Base-by-base conservation (phyloP, 2,888 invertebrate species). In the Thecophora atra region DNA sequence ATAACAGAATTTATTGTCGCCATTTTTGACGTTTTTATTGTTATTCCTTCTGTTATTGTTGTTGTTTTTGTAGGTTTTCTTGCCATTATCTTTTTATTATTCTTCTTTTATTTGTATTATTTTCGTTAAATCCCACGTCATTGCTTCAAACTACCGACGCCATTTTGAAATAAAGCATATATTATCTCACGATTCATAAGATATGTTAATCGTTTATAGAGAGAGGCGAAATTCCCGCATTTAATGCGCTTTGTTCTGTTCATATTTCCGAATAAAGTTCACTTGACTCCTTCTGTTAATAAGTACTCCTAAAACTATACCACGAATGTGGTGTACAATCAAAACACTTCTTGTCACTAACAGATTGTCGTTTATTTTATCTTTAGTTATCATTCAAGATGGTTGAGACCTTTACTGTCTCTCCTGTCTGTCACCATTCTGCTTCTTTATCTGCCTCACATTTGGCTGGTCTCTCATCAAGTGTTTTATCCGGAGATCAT, bases 291-390 rank as follows among this genome's bases (percentile, higher is more conserved):
- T 8, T 8, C 11, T 37, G 11, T 37, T 37, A 6, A 37, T 8
- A 37, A 8, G 37, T 11, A 37, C 7, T n/a, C 37, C 37, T 37
- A 37, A 37, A 37, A 37, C 7, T 37, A 37, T 37, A 11, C 3
- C 37, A 11, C 6, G 37, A 37, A 37, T 52, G n/a, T n/a, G n/a
- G 52, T 52, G 52, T 52, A n/a, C 5, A 52, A 52, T n/a, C 52
- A 52, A 52, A n/a, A n/a, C n/a, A n/a, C n/a, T n/a, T n/a, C n/a
- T n/a, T 37, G 37, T 37, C 56, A 56, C 21, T 13, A 56, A n/a
- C 56, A 19, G 26, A n/a, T 56, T 56, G 0, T 4, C 15, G 13
- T 56, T 26, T 56, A 37, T 37, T 37, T 37, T 37, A n/a, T 13
- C 56, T 21, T 24, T 19, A 54, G 19, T 54, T 54, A 19, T 24